Evolutionary conservation across 2,888 invertebrate species (phyloP).

Genomic region (Cephonodes hylas): DNA sequence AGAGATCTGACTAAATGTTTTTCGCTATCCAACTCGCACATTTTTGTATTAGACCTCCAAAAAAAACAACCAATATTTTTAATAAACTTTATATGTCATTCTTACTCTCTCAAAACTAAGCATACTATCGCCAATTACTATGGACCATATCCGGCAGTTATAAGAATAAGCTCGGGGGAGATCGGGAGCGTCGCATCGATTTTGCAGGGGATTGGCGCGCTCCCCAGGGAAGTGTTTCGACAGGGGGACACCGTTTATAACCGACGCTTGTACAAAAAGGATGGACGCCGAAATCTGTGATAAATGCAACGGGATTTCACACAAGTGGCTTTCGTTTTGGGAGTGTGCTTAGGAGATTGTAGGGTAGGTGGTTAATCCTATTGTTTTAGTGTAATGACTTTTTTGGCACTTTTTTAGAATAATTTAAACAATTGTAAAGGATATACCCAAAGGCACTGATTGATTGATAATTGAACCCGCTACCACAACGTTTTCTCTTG

Average conservation of each 20-base stretch:
- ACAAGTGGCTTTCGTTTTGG: neutral
- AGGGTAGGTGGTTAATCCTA: too few relatives aligned
- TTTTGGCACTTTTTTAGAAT: too few relatives aligned
- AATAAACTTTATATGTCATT: too few relatives aligned
- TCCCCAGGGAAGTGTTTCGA: neutral
- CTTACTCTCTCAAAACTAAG: neutral
- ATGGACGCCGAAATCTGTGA: slow-evolving; percentile 5
- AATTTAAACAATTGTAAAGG: too few relatives aligned
- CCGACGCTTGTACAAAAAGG: neutral
- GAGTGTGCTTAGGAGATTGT: neutral
- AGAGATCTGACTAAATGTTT: too few relatives aligned
- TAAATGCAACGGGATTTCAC: neutral
- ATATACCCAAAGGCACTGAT: too few relatives aligned
- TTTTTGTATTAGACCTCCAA: too few relatives aligned
- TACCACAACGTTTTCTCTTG: too few relatives aligned
- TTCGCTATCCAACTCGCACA: too few relatives aligned
- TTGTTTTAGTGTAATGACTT: too few relatives aligned
- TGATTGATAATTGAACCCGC: too few relatives aligned
- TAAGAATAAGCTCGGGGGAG: neutral
- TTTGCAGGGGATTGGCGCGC: neutral
- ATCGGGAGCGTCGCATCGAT: neutral
- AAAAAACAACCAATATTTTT: too few relatives aligned
- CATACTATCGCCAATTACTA: neutral
- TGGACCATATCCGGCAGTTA: neutral
- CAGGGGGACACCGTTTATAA: neutral